Evolutionary conservation across 2,113 vertebrate genomes (phyloP).

Genomic region (Origma solitaria): DNA sequence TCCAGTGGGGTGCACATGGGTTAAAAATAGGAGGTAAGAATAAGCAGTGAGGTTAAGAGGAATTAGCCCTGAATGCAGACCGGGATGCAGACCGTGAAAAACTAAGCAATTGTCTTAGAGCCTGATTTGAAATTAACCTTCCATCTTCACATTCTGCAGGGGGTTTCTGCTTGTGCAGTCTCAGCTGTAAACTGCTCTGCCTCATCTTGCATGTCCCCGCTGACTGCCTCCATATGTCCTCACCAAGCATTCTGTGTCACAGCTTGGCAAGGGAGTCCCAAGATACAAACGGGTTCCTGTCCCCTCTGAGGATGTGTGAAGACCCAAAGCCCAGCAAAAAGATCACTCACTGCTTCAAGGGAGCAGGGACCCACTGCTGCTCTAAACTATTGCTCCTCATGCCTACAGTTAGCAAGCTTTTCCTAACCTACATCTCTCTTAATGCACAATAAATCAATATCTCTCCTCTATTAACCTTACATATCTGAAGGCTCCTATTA

Average conservation of each 20-base stretch:
- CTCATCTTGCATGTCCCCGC: neutral
- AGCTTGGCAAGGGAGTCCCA: neutral
- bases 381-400: neutral
- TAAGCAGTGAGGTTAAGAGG: neutral
- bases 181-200: neutral
- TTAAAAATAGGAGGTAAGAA: neutral
- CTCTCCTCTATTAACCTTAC: neutral
- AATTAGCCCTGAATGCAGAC: neutral
- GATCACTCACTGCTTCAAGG: neutral
- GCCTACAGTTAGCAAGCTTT: neutral
- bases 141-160: accelerated
- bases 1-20: neutral
- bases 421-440: neutral
- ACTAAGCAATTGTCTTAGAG: neutral
- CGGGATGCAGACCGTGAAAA: neutral
- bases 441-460: neutral
- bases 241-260: neutral
- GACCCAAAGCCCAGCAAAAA: neutral
- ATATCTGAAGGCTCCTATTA: neutral
- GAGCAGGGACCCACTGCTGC: neutral
- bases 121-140: neutral
- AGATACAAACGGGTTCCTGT: neutral
- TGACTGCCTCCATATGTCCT: accelerated
- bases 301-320: neutral
- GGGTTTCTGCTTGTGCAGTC: neutral